Base-by-base conservation (phyloP, 1,140 invertebrate species). In the Ooceraea biroi region DNA sequence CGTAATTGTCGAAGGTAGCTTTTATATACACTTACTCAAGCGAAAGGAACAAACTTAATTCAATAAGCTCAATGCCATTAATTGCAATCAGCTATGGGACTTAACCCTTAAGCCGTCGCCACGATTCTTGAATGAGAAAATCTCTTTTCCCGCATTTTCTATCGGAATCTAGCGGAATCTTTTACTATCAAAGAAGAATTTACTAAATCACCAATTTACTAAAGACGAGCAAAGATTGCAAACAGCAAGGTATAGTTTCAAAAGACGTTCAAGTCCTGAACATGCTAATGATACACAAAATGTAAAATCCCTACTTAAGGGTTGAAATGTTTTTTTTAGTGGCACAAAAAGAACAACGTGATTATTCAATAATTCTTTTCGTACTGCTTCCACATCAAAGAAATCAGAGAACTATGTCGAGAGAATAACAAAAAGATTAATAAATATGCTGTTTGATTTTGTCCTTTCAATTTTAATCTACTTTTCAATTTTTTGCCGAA, bases 251-350 rank as follows among this genome's bases (percentile, higher is more conserved):
- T 50, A 46, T 46, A 65, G 19, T 1, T 63, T 65, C 14, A 19
- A 19, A n/a, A 58, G 44, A n/a, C n/a, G 7, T 48, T 74, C 4
- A 30, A 60, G 10, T 7, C 19, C 57, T 44, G 7, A 74, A 27
- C 55, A 61, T 63, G 22, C 25, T n/a, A 52, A 77, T 36, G 14
- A 65, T 36, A 36, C 2, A 36, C 1, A 44, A 36, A 76, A 63
- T 48, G 11, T 46, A 63, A 65, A 65, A 77, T 65, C 46, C 73
- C 58, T 77, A 77, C 73, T 77, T 77, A 77, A 77, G 73, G 46
- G 58, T 77, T 41, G 58, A 65, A 77, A 44, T 22, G 12, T 17
- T 44, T 68, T 8, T 4, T 55, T 46, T 48, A 60, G 22, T 22
- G 58, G 25, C 58, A 41, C 14, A 63, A 63, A 11, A 50, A 52